Evolutionary conservation across 2,888 invertebrate genomes (phyloP).

Genomic region (Ophion costatus): DNA sequence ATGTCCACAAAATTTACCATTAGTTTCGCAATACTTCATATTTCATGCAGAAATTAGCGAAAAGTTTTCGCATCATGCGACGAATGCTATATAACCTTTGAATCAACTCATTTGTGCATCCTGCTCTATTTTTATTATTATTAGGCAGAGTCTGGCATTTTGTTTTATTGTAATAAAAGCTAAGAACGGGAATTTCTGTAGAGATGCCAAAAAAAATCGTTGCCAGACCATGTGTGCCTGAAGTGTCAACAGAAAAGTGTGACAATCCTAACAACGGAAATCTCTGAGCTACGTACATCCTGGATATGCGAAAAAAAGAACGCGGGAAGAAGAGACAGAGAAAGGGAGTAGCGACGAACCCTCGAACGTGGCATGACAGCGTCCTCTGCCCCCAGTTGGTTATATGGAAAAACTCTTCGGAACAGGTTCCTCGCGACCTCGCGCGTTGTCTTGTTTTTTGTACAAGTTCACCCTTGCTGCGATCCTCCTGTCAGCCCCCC

Average conservation of each 20-base stretch:
- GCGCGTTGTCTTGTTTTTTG: slow-evolving; percentile 37
- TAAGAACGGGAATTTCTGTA: not conserved
- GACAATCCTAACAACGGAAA: not conserved
- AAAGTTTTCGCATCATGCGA: too few species aligned
- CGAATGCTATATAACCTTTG: too few species aligned
- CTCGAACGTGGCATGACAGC: slow-evolving; percentile 25
- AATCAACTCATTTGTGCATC: too few species aligned
- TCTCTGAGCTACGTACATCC: not conserved
- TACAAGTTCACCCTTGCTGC: slow-evolving; percentile 39
- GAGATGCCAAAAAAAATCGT: not conserved
- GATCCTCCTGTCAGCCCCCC: slow-evolving; percentile 18
- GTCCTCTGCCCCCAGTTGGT: slow-evolving; percentile 17
- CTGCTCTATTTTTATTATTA: too few species aligned
- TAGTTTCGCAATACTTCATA: too few species aligned
- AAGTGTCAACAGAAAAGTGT: not conserved
- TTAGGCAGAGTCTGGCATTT: too few species aligned
- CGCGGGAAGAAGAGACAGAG: not conserved
- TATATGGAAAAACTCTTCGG: slow-evolving; percentile 50
- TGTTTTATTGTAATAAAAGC: too few species aligned
- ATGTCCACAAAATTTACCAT: too few species aligned
- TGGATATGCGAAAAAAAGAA: not conserved
- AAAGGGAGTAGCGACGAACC: slow-evolving; percentile 26
- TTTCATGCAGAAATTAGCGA: too few species aligned
- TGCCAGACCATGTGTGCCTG: not conserved
- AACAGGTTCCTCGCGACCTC: slow-evolving; percentile 68